Percentiles rank a stretch among this genome's conserved stretches.
Conservation (phyloP, 2,888 invertebrate species). For the Drosophila anceps region DNA sequence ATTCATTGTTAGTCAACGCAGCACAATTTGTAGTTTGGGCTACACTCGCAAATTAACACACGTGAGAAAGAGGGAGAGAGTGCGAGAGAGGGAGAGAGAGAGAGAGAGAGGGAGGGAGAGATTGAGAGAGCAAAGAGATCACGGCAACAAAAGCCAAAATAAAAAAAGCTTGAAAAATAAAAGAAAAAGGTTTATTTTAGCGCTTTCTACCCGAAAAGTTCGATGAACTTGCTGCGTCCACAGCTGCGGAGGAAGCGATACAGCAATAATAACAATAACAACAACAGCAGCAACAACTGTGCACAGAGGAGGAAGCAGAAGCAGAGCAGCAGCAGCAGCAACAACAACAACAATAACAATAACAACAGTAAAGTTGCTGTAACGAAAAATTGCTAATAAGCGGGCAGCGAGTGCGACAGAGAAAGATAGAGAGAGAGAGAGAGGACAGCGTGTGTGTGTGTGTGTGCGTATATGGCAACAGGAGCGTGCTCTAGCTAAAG, state of each 20-base stretch:
- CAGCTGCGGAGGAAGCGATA: slow-evolving; percentile 64
- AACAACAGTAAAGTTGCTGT: slow-evolving; percentile 43
- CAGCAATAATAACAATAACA: slow-evolving; percentile 45
- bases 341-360: slow-evolving; percentile 29
- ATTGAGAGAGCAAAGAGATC: slow-evolving; percentile 30
- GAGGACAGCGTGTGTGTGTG: slow-evolving; percentile 11
- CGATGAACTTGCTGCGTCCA: slow-evolving; percentile 72
- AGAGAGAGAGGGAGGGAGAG: not conserved
- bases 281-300: slow-evolving; percentile 42
- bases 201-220: slow-evolving; percentile 75
- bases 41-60: slow-evolving; percentile 41
- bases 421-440: slow-evolving; percentile 10
- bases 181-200: slow-evolving; percentile 37
- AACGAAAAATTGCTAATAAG: slow-evolving; percentile 74
- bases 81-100: not conserved
- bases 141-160: slow-evolving; percentile 44
- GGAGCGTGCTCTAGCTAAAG: slow-evolving; percentile 25
- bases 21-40: slow-evolving; percentile 19
- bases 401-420: slow-evolving; percentile 16
- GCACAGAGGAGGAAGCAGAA: slow-evolving; percentile 23
- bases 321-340: slow-evolving; percentile 32
- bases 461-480: slow-evolving; percentile 32
- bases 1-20: slow-evolving; percentile 16
- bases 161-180: slow-evolving; percentile 44
- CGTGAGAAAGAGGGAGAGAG: not conserved